Conservation (phyloP, 2,888 invertebrate species). For the Bembecia ichneumoniformis region DNA sequence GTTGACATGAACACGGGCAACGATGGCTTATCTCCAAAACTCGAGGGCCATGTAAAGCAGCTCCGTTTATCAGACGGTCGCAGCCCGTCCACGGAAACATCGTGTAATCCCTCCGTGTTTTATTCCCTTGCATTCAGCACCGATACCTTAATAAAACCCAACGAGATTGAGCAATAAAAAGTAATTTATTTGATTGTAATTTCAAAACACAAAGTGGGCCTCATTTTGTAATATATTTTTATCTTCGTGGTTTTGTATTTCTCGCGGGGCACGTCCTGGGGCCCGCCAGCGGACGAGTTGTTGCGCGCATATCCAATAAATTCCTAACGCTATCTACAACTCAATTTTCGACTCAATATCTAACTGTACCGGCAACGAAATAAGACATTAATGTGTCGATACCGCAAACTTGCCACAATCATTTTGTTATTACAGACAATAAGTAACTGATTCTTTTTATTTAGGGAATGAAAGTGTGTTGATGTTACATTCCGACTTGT, state of each 20-base stretch:
- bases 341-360: conserved; percentile 42
- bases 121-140: conserved; percentile 62
- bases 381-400: conserved; percentile 41
- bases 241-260: conserved; percentile 68
- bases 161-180: conserved; percentile 73
- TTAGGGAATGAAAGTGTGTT: neutral
- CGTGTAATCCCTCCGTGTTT: conserved; percentile 67
- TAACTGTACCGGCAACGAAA: conserved; percentile 36
- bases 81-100: conserved; percentile 42
- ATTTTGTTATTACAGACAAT: neutral
- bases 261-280: conserved; percentile 56
- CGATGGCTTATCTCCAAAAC: conserved; percentile 58
- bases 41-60: conserved; percentile 54
- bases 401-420: conserved; percentile 28
- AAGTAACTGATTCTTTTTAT: conserved; percentile 4
- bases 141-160: conserved; percentile 72
- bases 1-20: conserved; percentile 41
- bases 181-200: conserved; percentile 73
- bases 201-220: conserved; percentile 71
- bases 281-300: conserved; percentile 38
- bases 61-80: conserved; percentile 41
- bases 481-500: too few relatives aligned
- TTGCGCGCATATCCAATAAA: conserved; percentile 42
- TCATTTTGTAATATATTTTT: conserved; percentile 72
- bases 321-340: conserved; percentile 39